A percentile compares a stretch with the other conserved stretches of the same genome.
Conservation (phyloP, 2,888 invertebrate genomes). For the Oxytorus armatus region DNA sequence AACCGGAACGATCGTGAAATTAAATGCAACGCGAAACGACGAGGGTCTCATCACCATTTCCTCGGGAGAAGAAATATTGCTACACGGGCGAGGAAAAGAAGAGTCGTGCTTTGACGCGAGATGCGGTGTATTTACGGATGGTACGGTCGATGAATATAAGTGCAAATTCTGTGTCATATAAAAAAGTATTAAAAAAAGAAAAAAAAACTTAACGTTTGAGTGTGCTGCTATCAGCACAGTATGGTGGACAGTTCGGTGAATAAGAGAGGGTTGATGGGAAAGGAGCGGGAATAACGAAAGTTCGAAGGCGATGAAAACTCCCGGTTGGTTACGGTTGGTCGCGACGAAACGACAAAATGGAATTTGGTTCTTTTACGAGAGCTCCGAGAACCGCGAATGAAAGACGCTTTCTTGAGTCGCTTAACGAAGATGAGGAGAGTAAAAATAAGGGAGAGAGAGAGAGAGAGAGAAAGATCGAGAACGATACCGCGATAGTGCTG, state of each 20-base stretch:
- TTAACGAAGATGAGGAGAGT: conserved; percentile 4
- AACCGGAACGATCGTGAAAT: conserved; percentile 55
- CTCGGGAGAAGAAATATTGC: conserved; percentile 44
- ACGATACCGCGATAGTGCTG: too few relatives aligned
- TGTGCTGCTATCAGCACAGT: conserved; percentile 9
- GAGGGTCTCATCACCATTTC: conserved; percentile 38
- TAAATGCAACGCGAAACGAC: conserved; percentile 42
- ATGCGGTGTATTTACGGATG: conserved; percentile 1
- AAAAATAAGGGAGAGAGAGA: neutral
- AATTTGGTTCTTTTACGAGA: conserved; percentile 70
- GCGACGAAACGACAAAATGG: conserved; percentile 63
- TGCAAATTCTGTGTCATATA: conserved; percentile 18
- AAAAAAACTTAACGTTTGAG: conserved; percentile 27
- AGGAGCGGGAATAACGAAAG: conserved; percentile 28
- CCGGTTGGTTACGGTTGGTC: conserved; percentile 6
- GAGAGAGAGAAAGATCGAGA: neutral
- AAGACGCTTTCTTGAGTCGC: conserved; percentile 1
- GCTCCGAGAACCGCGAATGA: conserved; percentile 22
- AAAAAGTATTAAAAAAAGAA: conserved; percentile 22
- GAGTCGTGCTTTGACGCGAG: conserved; percentile 33
- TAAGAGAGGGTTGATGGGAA: neutral
- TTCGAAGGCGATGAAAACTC: conserved; percentile 49
- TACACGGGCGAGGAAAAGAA: neutral
- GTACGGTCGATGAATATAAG: conserved; percentile 36
- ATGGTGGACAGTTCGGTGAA: conserved; percentile 28